Evolutionary conservation across 1,140 invertebrate species (phyloP), one percentile per base, ranked within the genome.

Genomic region (Leptinotarsa lineolata): DNA sequence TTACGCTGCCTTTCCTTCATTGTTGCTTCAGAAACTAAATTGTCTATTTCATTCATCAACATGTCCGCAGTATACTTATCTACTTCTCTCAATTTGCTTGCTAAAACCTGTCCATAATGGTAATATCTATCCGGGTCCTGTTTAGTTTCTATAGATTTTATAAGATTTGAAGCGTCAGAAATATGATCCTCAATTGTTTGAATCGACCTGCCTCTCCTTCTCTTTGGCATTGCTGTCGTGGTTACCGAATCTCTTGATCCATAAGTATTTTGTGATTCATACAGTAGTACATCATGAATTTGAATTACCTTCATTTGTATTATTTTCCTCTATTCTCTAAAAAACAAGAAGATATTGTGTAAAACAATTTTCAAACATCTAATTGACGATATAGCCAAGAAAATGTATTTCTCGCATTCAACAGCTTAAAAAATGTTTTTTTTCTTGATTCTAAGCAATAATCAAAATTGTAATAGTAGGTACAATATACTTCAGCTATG

Each of bases 1-100:
- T 61, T 18, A 18, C 22, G 22, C 22, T 12, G 22, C 59, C 8
- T 61, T 61, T 61, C 15, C 59, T 20, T 61, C 18, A 20, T 61
- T 20, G 18, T 61, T 61, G 44, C 67, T 68, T 63, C 69, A 70
- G 60, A 70, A 22, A 70, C 69, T 21, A 63, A 61, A 70, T 70
- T 70, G 45, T 70, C 69, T 61, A 70, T 70, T 70, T 70, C 5
- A 61, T 70, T 70, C 39, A 61, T 48, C 20, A 70, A 48, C 39
- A 70, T 45, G 8, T 61, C 21, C 20, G 22, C 61, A 16, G 54
- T 70, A 48, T 70, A 24, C 60, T 48, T 15, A 24, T 70, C 39
- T 30, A 18, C 20, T 30, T 30, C 24, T 30, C 30, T 30, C 30
- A 30, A 30, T 30, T 30, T 30, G 30, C 30, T 30, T 30, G 69